Conservation (phyloP, 2,888 invertebrate species). For the Syrphus vitripennis region DNA sequence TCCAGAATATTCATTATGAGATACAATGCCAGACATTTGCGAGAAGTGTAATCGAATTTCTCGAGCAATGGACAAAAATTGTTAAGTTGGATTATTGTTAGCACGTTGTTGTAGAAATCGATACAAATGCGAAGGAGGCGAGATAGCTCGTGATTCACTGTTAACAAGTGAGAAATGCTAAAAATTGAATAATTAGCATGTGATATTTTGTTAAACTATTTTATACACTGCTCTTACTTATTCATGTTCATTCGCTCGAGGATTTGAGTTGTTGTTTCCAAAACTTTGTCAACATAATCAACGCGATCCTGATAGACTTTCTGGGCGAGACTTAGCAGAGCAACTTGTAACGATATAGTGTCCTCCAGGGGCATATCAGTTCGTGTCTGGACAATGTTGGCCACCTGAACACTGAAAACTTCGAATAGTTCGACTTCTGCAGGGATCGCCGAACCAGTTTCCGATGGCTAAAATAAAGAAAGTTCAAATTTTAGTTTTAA, state of each 20-base stretch:
- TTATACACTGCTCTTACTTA: constrained; percentile 83
- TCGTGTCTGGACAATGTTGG: constrained; percentile 96
- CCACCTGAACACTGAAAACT: constrained; percentile 98
- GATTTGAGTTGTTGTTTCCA: constrained; percentile 94
- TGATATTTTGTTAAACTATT: neutral
- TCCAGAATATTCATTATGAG: constrained; percentile 95
- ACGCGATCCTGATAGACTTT: constrained; percentile 97
- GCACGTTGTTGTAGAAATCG: constrained; percentile 95
- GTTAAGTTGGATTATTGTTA: constrained; percentile 92
- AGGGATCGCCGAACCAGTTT: constrained; percentile 85
- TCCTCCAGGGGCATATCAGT: constrained; percentile 98
- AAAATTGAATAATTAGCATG: neutral
- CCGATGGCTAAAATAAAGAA: constrained; percentile 79
- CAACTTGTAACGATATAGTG: constrained; percentile 96
- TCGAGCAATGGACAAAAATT: constrained; percentile 93
- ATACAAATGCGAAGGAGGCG: constrained; percentile 96
- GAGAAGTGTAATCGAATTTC: constrained; percentile 93
- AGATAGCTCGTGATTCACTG: constrained; percentile 95
- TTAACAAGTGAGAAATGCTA: constrained; percentile 80
- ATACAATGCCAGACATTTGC: constrained; percentile 93
- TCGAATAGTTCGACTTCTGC: constrained; percentile 97
- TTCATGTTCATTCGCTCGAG: constrained; percentile 93
- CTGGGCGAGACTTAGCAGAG: constrained; percentile 95
- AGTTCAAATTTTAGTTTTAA: neutral
- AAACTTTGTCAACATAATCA: constrained; percentile 97